A percentile compares a stretch with the other conserved stretches of the same genome.
These are phyloP conservation scores for Torymus auratus DNA, from an alignment of 2,888 invertebrate species.

Conservation along the genomic window DNA sequence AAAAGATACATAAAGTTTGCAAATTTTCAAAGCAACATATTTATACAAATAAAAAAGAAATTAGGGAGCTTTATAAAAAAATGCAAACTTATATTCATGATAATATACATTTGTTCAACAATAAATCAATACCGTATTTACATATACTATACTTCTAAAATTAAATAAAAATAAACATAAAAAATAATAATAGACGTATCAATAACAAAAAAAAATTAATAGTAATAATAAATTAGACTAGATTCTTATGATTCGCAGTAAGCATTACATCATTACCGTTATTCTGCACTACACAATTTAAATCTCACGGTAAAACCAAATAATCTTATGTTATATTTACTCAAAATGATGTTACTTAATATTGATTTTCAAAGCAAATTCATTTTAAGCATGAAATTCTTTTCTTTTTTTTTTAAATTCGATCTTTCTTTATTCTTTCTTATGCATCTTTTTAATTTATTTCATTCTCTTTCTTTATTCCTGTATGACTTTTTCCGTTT, in stretches of 20 bases:
- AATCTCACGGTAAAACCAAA: neutral
- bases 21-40: neutral
- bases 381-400: conserved; percentile 39
- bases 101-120: no score
- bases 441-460: neutral
- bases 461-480: neutral
- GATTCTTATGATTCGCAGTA: conserved; percentile 24
- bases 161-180: conserved; percentile 1
- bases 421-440: neutral
- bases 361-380: conserved; percentile 19
- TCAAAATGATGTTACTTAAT: neutral
- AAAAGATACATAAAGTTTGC: no score
- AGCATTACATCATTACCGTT: neutral
- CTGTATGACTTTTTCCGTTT: neutral
- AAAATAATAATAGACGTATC: neutral
- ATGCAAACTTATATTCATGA: no score
- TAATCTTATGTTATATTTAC: neutral
- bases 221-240: conserved; percentile 30
- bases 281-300: conserved; percentile 5
- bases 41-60: neutral
- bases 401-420: neutral
- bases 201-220: conserved; percentile 5
- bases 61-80: no score
- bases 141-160: neutral
- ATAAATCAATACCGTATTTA: neutral